Conservation (phyloP, 2,113 vertebrate species). For the Entelurus aequoreus region DNA sequence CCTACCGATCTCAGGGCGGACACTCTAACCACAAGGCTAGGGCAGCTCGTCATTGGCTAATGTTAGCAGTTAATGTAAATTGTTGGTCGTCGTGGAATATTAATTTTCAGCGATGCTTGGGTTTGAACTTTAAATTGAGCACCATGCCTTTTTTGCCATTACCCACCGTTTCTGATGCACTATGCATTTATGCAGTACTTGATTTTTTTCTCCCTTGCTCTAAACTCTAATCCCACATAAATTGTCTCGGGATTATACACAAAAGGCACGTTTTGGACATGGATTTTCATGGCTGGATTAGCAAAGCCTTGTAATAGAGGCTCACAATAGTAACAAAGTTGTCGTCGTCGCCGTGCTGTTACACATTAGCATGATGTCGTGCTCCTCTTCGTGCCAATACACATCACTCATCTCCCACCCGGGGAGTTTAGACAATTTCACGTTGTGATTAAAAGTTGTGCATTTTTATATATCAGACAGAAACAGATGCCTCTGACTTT, state of each 20-base stretch:
- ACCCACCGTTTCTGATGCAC: slow-evolving; percentile 31
- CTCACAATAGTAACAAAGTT: slow-evolving; percentile 35
- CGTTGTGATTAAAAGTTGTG: slow-evolving; percentile 27
- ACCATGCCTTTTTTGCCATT: slow-evolving; percentile 4
- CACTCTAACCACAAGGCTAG: too few relatives aligned
- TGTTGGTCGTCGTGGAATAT: slow-evolving; percentile 34
- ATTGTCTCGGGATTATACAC: slow-evolving; percentile 69
- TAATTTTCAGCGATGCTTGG: slow-evolving; percentile 15
- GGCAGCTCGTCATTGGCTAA: too few relatives aligned
- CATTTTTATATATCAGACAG: slow-evolving; percentile 51
- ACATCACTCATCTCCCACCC: slow-evolving; percentile 50
- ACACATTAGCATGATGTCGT: slow-evolving; percentile 48
- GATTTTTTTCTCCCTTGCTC: slow-evolving; percentile 20
- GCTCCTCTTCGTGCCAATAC: slow-evolving; percentile 44
- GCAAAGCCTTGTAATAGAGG: slow-evolving; percentile 68
- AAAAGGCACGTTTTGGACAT: slow-evolving; percentile 67
- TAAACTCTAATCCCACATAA: slow-evolving; percentile 66
- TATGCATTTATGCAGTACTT: slow-evolving; percentile 31
- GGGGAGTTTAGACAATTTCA: slow-evolving; percentile 45
- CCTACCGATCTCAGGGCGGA: too few relatives aligned
- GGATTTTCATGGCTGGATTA: slow-evolving; percentile 73
- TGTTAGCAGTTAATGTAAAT: too few relatives aligned
- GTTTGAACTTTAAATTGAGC: slow-evolving; percentile 41
- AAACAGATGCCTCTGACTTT: slow-evolving; percentile 54
- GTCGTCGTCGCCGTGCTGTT: slow-evolving; percentile 36